Conservation (phyloP, 2,888 invertebrate genomes). For the Heliconius ethilla region DNA sequence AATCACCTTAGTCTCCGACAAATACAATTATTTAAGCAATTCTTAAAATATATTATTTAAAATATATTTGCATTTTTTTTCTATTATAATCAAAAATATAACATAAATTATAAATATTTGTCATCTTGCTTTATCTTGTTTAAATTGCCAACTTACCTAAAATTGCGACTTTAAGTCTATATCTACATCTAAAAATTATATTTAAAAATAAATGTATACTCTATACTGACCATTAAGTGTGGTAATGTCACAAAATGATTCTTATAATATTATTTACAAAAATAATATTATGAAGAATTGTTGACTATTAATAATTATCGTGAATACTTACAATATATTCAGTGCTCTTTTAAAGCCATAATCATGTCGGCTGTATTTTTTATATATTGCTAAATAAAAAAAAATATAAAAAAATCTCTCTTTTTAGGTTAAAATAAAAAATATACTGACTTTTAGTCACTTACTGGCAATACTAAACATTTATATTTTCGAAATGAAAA, state of each 20-base stretch:
- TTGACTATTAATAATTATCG: neutral
- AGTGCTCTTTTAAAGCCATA: conserved; percentile 10
- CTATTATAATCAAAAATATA: neutral
- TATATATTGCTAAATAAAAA: neutral
- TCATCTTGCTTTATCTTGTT: conserved; percentile 4
- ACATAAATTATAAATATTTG: neutral
- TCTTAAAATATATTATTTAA: too few species aligned
- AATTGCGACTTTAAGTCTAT: conserved; percentile 20
- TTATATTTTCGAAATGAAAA: neutral
- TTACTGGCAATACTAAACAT: neutral
- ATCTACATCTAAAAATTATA: neutral
- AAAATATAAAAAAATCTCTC: neutral
- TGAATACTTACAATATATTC: neutral
- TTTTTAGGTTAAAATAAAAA: neutral
- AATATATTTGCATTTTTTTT: too few species aligned
- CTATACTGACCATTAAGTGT: conserved; percentile 49
- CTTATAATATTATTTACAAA: conserved; percentile 9
- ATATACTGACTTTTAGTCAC: conserved; percentile 1
- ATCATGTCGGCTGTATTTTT: neutral
- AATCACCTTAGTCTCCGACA: too few species aligned
- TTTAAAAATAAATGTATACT: conserved; percentile 38
- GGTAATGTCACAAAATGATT: conserved; percentile 45
- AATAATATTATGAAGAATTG: conserved; percentile 1
- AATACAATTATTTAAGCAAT: too few species aligned
- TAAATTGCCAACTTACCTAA: neutral